These are phyloP conservation scores for Hydra vulgaris DNA, from an alignment of 30 jellyfish, hydroid and myxozoan genomes.

Conservation along the genomic window DNA sequence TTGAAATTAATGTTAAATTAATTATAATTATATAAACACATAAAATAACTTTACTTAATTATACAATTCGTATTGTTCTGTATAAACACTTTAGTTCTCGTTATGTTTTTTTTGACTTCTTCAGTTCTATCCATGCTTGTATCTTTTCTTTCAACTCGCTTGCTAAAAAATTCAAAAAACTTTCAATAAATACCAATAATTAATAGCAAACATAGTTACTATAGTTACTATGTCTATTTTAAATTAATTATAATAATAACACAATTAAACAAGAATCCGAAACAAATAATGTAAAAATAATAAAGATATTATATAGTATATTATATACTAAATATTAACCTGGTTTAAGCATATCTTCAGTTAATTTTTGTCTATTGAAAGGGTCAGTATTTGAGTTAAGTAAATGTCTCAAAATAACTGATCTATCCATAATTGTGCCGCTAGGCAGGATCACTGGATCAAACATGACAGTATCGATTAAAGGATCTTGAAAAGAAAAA, in stretches of 20 bases:
- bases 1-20: too few relatives aligned
- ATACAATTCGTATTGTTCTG: too few relatives aligned
- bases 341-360: constrained; percentile 75
- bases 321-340: constrained; percentile 12
- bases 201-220: too few relatives aligned
- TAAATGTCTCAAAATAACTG: constrained; percentile 63
- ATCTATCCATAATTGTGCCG: constrained; percentile 81
- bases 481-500: constrained; percentile 44
- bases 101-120: not conserved
- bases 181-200: too few relatives aligned
- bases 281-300: too few relatives aligned
- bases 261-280: not conserved
- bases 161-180: not conserved
- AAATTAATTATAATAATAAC: too few relatives aligned
- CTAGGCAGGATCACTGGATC: constrained; percentile 93
- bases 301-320: too few relatives aligned
- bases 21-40: too few relatives aligned
- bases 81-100: not conserved
- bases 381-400: constrained; percentile 82
- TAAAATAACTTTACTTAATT: too few relatives aligned
- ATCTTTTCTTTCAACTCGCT: not conserved
- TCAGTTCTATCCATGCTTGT: not conserved
- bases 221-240: too few relatives aligned
- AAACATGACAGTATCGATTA: constrained; percentile 70
- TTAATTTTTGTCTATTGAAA: constrained; percentile 60